phyloP scores from a whole-genome alignment of 2,888 invertebrate species.

The Platycheirus albimanus region DNA sequence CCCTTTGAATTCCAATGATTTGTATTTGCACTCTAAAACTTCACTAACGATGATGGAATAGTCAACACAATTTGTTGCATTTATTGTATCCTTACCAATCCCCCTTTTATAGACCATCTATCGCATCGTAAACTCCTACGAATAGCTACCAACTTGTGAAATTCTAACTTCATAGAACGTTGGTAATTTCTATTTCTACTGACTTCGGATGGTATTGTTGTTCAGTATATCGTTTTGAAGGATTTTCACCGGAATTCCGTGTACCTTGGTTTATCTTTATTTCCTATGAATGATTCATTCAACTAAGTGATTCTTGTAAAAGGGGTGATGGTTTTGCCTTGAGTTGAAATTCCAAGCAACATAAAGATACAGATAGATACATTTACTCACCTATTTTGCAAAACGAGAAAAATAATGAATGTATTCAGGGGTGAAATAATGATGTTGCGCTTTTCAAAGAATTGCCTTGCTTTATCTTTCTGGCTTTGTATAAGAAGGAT shows the following conservation, averaged over 20 bases:
- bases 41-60: background rate
- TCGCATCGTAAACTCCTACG: no score
- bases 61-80: slow-evolving; percentile 31
- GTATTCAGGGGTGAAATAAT: background rate
- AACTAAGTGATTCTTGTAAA: slow-evolving; percentile 22
- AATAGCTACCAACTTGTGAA: no score
- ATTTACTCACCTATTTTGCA: background rate
- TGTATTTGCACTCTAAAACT: background rate
- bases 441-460: slow-evolving; percentile 18
- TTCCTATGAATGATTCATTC: slow-evolving; percentile 61
- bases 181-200: slow-evolving; percentile 6
- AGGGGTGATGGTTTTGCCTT: background rate
- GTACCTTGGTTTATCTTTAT: slow-evolving; percentile 54
- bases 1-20: background rate
- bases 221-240: slow-evolving; percentile 22
- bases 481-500: no score
- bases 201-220: slow-evolving; percentile 53
- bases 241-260: slow-evolving; percentile 48
- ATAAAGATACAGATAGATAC: background rate
- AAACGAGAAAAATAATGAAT: background rate
- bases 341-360: background rate
- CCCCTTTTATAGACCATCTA: no score
- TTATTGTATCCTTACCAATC: no score
- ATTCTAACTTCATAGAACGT: slow-evolving; percentile 5
- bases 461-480: no score